Evolutionary conservation across 2,888 invertebrate genomes (phyloP).

Genomic region (Ecliptopera silaceata): DNA sequence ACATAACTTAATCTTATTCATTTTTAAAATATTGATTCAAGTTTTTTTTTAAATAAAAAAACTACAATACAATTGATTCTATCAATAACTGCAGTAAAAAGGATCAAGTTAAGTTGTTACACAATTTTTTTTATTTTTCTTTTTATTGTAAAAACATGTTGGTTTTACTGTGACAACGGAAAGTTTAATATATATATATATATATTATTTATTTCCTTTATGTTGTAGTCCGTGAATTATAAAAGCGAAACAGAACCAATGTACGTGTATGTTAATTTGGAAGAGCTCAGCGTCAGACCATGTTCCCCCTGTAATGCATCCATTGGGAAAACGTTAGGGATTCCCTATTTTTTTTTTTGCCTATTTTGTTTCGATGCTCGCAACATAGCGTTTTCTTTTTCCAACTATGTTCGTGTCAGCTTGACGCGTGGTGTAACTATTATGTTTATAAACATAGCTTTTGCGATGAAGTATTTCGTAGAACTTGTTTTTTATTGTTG

Average conservation of each 20-base stretch:
- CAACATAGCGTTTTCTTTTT: conserved; percentile 1
- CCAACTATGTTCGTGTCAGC: conserved; percentile 18
- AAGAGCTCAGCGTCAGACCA: not conserved
- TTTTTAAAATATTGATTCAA: too few relatives aligned
- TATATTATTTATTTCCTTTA: too few relatives aligned
- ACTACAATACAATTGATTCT: too few relatives aligned
- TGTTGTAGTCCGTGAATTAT: not conserved
- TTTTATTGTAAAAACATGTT: too few relatives aligned
- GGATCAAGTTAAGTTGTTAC: too few relatives aligned
- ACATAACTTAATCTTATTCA: too few relatives aligned
- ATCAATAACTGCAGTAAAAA: too few relatives aligned
- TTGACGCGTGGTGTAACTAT: conserved; percentile 7
- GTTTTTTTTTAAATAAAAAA: too few relatives aligned
- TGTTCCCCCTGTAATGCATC: conserved; percentile 11
- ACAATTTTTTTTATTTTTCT: too few relatives aligned
- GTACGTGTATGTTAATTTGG: conserved; percentile 1
- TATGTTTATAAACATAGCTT: conserved; percentile 16
- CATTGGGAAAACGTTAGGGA: conserved; percentile 12
- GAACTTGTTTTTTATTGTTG: conserved; percentile 16
- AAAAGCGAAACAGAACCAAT: not conserved
- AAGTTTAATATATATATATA: too few relatives aligned
- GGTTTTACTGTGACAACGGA: too few relatives aligned
- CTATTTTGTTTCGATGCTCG: too few relatives aligned
- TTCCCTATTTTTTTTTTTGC: conserved; percentile 8
- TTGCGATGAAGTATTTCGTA: conserved; percentile 14